Evolutionary conservation across 2,888 invertebrate species (phyloP).

Genomic region (Chrysomela aeneicollis): DNA sequence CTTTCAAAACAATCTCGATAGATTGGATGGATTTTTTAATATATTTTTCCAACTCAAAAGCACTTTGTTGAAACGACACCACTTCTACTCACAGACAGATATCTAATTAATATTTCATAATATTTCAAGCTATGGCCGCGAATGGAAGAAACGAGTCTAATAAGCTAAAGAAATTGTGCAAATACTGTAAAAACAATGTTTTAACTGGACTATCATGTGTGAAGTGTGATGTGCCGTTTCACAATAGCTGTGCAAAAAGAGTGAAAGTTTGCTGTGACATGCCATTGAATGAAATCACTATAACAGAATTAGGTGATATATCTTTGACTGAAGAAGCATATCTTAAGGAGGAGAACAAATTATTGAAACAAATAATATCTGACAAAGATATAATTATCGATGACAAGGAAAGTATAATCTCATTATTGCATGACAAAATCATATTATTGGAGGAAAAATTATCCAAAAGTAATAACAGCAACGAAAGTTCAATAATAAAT

Average conservation of each 20-base stretch:
- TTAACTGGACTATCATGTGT: neutral
- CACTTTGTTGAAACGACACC: too few relatives aligned
- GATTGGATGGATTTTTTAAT: too few relatives aligned
- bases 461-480: neutral
- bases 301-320: too few relatives aligned
- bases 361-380: neutral
- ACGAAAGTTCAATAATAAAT: neutral
- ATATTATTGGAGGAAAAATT: constrained; percentile 2
- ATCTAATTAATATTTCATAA: too few relatives aligned
- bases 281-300: neutral
- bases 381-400: constrained; percentile 8
- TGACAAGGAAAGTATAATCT: constrained; percentile 8
- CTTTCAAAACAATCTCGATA: too few relatives aligned
- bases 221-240: constrained; percentile 2
- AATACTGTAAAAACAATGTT: constrained; percentile 18
- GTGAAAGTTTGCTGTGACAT: constrained; percentile 3
- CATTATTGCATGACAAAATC: constrained; percentile 12
- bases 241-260: constrained; percentile 12
- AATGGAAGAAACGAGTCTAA: constrained; percentile 1
- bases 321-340: neutral
- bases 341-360: constrained; percentile 14
- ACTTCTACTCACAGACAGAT: too few relatives aligned
- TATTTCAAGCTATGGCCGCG: too few relatives aligned
- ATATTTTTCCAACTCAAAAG: too few relatives aligned
- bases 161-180: constrained; percentile 14